These are phyloP conservation scores for Chloromyia formosa DNA, from an alignment of 2,888 invertebrate genomes.

Conservation along the genomic window DNA sequence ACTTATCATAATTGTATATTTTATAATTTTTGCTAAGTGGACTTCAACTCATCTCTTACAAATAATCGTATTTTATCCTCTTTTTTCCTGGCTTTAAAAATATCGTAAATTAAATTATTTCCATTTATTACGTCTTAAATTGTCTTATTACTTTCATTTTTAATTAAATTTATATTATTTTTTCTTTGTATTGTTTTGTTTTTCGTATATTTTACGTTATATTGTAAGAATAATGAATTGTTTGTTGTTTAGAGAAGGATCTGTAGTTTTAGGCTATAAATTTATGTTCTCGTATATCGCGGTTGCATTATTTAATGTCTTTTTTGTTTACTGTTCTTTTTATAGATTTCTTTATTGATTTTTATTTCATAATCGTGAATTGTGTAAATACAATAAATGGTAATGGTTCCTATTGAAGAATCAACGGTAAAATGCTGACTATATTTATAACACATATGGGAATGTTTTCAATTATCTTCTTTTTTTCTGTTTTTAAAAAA, in stretches of 20 bases:
- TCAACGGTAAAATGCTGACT: slow-evolving; percentile 20
- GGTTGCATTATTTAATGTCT: too few relatives aligned
- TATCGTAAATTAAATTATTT: too few relatives aligned
- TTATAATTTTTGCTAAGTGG: slow-evolving; percentile 5
- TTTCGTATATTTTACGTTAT: too few relatives aligned
- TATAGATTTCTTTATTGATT: too few relatives aligned
- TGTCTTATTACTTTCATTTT: neutral
- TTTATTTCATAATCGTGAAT: slow-evolving; percentile 13
- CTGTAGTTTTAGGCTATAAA: too few relatives aligned
- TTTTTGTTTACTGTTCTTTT: too few relatives aligned
- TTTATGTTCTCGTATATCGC: too few relatives aligned
- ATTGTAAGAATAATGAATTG: neutral
- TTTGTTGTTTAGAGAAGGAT: neutral
- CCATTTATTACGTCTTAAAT: slow-evolving; percentile 10
- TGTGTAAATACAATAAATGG: slow-evolving; percentile 21
- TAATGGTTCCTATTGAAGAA: slow-evolving; percentile 13
- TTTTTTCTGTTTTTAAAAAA: slow-evolving; percentile 47
- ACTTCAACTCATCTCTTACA: slow-evolving; percentile 18
- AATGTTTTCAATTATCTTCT: neutral
- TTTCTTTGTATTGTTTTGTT: neutral
- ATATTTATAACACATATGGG: slow-evolving; percentile 41
- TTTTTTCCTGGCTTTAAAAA: too few relatives aligned
- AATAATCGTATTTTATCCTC: neutral
- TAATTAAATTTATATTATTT: slow-evolving; percentile 18
- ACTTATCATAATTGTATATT: slow-evolving; percentile 1